phyloP scores from a whole-genome alignment of 92 coral and sea anemone genomes.

The Phenganax stokvisi region DNA sequence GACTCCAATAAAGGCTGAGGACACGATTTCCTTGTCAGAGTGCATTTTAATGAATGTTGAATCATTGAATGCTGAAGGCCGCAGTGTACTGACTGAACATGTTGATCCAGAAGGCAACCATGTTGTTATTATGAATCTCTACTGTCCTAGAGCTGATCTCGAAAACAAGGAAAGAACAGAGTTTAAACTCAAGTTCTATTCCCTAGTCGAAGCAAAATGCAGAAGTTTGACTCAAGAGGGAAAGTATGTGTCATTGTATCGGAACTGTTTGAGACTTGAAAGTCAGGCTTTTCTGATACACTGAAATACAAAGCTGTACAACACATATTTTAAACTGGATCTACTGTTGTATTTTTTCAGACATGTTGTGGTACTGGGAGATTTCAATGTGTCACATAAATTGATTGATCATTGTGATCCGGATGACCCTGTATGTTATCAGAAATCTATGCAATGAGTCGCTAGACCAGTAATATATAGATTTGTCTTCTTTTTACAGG shows the following conservation, averaged over 20 bases:
- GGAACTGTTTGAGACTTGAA: not conserved
- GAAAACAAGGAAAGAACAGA: conserved; percentile 84
- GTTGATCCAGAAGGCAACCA: conserved; percentile 46
- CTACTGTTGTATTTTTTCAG: conserved; percentile 23
- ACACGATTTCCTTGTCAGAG: conserved; percentile 10
- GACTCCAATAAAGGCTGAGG: conserved; percentile 83
- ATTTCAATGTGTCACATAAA: conserved; percentile 75
- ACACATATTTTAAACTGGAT: not conserved
- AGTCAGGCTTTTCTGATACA: not conserved
- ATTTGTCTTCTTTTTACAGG: conserved; percentile 42
- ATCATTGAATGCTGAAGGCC: conserved; percentile 80
- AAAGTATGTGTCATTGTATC: conserved; percentile 50
- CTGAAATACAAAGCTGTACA: not conserved
- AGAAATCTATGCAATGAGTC: not conserved
- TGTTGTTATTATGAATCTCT: conserved; percentile 79
- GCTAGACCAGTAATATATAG: no score
- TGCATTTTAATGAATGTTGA: conserved; percentile 55
- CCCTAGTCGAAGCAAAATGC: conserved; percentile 67
- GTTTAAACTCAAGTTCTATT: conserved; percentile 72
- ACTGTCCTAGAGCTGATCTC: conserved; percentile 92
- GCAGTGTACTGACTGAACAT: conserved; percentile 79
- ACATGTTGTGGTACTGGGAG: conserved; percentile 87
- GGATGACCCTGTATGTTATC: conserved; percentile 41
- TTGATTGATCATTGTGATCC: conserved; percentile 90
- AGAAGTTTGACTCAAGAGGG: conserved; percentile 60